Percentiles rank a stretch among this genome's conserved stretches.
Conservation (phyloP, 2,888 invertebrate species). For the Drosophila bunnanda region DNA sequence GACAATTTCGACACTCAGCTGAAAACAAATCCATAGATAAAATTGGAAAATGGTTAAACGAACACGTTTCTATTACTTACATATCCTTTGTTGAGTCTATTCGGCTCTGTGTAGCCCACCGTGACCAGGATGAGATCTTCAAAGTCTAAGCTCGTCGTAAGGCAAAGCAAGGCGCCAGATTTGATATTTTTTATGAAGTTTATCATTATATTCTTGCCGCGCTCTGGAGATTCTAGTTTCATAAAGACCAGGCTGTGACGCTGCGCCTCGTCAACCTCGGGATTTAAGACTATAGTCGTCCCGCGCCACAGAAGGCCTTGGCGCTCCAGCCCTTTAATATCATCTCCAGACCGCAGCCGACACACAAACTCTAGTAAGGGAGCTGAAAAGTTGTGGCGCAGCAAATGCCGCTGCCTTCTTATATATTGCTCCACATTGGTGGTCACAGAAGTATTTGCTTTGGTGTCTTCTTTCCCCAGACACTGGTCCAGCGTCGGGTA, state of each 20-base stretch:
- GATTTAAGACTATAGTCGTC: constrained; percentile 66
- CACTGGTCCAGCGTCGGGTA: constrained; percentile 85
- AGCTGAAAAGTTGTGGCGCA: constrained; percentile 92
- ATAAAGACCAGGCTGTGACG: constrained; percentile 76
- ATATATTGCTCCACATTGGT: constrained; percentile 87
- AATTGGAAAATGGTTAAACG: neutral
- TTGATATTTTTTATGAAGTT: constrained; percentile 65
- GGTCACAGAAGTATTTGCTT: constrained; percentile 81
- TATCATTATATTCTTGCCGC: neutral
- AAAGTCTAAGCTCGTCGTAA: constrained; percentile 89
- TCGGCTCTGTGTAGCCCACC: constrained; percentile 87
- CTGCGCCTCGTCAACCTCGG: constrained; percentile 65
- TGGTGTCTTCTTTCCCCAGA: constrained; percentile 81
- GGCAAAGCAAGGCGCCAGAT: constrained; percentile 89
- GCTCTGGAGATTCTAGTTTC: constrained; percentile 54
- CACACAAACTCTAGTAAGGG: constrained; percentile 87
- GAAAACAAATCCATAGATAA: neutral
- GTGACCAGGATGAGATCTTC: constrained; percentile 89
- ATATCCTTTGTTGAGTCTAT: constrained; percentile 86
- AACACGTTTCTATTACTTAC: constrained; percentile 82
- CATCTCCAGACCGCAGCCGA: constrained; percentile 36
- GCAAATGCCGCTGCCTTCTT: constrained; percentile 90
- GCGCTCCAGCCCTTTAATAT: constrained; percentile 15
- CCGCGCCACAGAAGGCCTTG: constrained; percentile 49
- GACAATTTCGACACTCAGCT: constrained; percentile 82